Conservation (phyloP, 2,797 vertebrate species). For the Lepilemur ruficaudatus region DNA sequence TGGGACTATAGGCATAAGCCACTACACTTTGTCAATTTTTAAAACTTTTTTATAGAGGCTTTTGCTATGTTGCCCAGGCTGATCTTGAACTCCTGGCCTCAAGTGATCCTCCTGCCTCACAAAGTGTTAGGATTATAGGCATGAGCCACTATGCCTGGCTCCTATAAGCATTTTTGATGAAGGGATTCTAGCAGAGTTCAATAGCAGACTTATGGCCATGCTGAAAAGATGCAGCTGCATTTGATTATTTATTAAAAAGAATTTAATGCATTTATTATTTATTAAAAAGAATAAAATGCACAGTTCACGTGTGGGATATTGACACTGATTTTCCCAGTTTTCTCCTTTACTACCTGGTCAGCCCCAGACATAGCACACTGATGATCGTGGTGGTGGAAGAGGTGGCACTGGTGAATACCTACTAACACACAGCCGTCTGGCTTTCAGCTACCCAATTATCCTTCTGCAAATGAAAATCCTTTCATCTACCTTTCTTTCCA, state of each 20-base stretch:
- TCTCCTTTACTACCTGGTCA: neutral
- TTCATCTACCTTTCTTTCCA: neutral
- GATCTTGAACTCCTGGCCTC: neutral
- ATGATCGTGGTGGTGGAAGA: fast-evolving
- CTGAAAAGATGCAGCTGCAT: neutral
- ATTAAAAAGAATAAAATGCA: neutral
- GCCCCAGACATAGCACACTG: neutral
- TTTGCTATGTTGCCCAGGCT: neutral
- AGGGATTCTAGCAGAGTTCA: neutral
- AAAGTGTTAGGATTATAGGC: neutral
- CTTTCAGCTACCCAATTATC: neutral
- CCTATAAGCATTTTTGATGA: neutral
- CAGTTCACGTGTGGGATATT: neutral
- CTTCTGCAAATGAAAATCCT: neutral
- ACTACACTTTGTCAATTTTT: neutral
- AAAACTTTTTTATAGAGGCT: neutral
- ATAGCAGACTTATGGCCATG: neutral
- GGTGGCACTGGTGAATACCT: too few species aligned
- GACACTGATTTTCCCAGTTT: neutral
- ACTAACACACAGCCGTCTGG: too few species aligned
- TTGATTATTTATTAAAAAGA: neutral
- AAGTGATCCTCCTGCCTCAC: neutral
- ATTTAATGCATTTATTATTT: too few species aligned
- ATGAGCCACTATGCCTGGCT: neutral
- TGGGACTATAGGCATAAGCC: neutral